phyloP scores from a whole-genome alignment of 2,113 vertebrate species.

The Actenoides hombroni region DNA sequence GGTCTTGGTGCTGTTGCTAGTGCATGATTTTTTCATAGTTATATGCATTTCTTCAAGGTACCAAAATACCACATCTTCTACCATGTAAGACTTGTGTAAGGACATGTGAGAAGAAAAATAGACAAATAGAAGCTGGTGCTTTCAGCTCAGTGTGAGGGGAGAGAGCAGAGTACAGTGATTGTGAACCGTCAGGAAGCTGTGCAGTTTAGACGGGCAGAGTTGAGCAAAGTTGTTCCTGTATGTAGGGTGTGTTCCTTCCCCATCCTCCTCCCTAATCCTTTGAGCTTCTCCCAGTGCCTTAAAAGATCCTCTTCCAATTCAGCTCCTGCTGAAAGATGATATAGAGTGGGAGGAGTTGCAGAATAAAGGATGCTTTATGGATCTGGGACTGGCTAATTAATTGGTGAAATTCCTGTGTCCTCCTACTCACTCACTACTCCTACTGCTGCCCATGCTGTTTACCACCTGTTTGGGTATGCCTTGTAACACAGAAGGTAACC shows the following conservation, averaged over 20 bases:
- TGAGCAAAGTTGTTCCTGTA: background rate
- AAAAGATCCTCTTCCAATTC: background rate
- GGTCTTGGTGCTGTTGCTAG: background rate
- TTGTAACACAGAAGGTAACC: background rate
- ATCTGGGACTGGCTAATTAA: background rate
- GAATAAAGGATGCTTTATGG: slow-evolving; percentile 3
- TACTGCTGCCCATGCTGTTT: background rate
- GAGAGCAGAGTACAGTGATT: background rate
- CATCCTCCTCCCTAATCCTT: background rate
- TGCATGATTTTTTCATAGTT: background rate
- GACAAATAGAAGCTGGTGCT: background rate
- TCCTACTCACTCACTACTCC: background rate
- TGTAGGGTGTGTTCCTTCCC: background rate
- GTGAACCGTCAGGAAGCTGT: background rate
- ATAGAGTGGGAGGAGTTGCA: background rate
- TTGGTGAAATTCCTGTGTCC: background rate
- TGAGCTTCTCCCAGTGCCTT: background rate
- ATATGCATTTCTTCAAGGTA: background rate
- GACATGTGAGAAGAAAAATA: background rate
- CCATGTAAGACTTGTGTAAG: background rate
- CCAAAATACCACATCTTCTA: background rate
- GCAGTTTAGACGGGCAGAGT: background rate
- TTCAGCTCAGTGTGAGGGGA: background rate
- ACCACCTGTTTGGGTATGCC: background rate
- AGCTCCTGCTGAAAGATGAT: background rate